Evolutionary conservation across 2,113 vertebrate species (phyloP).

Genomic region (Camarhynchus parvulus): DNA sequence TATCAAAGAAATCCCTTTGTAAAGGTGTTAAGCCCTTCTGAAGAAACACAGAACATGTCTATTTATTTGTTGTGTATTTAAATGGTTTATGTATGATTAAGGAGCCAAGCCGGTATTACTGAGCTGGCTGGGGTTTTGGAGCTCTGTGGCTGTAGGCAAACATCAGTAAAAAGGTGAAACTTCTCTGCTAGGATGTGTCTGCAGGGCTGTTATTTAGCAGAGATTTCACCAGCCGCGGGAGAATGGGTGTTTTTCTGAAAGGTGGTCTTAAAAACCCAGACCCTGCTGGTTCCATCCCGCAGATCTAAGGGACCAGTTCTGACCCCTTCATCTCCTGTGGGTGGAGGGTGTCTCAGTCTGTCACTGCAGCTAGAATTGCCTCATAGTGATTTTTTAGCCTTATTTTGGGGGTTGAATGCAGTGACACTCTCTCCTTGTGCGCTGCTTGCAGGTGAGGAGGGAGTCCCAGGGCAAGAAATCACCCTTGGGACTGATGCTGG

Average conservation of each 20-base stretch:
- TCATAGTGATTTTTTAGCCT: neutral
- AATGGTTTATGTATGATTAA: conserved; percentile 20
- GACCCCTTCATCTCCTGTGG: neutral
- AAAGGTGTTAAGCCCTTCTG: conserved; percentile 57
- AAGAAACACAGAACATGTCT: conserved; percentile 11
- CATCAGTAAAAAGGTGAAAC: conserved; percentile 25
- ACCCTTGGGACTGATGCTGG: neutral
- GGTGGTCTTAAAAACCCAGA: neutral
- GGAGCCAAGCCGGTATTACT: conserved; percentile 45
- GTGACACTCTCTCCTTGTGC: neutral
- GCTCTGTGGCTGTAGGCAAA: neutral
- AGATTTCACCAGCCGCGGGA: neutral
- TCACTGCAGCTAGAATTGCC: neutral
- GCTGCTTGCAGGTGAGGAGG: neutral
- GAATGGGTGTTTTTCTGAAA: neutral
- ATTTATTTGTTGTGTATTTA: conserved; percentile 66
- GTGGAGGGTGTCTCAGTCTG: neutral
- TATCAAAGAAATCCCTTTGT: conserved; percentile 58
- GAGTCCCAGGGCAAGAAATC: neutral
- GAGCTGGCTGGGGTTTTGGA: neutral
- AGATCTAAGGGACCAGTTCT: neutral
- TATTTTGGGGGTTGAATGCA: rapidly evolving
- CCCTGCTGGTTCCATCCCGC: neutral
- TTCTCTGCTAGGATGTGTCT: neutral
- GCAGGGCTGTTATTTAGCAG: neutral